Percentiles rank a stretch among this genome's conserved stretches.
Evolutionary conservation across 2,113 vertebrate genomes (phyloP).

Genomic region (Craseonycteris thonglongyai): DNA sequence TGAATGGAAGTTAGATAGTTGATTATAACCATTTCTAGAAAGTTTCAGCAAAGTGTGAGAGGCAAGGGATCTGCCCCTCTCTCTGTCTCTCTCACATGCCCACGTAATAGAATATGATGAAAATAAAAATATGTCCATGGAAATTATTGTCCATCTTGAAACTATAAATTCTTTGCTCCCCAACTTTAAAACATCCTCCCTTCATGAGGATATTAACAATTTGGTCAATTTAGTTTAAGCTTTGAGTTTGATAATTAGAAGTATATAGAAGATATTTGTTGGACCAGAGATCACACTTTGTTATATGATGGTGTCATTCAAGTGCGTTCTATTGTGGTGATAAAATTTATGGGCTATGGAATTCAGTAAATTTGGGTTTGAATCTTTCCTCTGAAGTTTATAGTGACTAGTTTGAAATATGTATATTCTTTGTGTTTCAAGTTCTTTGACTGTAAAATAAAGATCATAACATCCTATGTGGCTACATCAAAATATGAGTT

Average conservation of each 20-base stretch:
- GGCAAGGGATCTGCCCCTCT: not conserved
- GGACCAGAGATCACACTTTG: not conserved
- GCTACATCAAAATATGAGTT: not conserved
- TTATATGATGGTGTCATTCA: not conserved
- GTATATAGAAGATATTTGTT: not conserved
- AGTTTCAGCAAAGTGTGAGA: not conserved
- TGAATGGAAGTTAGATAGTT: not conserved
- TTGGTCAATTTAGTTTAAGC: not conserved
- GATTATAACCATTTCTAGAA: not conserved
- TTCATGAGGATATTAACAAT: not conserved
- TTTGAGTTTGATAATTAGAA: not conserved
- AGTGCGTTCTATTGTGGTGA: not conserved
- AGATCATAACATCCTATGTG: not conserved
- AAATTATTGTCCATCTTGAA: not conserved
- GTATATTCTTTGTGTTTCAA: not conserved
- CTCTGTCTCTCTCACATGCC: not conserved
- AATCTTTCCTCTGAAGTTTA: not conserved
- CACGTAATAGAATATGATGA: not conserved
- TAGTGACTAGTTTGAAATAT: not conserved
- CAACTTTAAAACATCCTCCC: not conserved
- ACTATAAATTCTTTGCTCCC: not conserved
- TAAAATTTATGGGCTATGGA: not conserved
- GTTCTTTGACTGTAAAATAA: not conserved
- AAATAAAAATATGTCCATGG: not conserved
- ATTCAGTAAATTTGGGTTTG: not conserved